phyloP scores from a whole-genome alignment of 2,797 vertebrate genomes.

The Cyclopterus lumpus region DNA sequence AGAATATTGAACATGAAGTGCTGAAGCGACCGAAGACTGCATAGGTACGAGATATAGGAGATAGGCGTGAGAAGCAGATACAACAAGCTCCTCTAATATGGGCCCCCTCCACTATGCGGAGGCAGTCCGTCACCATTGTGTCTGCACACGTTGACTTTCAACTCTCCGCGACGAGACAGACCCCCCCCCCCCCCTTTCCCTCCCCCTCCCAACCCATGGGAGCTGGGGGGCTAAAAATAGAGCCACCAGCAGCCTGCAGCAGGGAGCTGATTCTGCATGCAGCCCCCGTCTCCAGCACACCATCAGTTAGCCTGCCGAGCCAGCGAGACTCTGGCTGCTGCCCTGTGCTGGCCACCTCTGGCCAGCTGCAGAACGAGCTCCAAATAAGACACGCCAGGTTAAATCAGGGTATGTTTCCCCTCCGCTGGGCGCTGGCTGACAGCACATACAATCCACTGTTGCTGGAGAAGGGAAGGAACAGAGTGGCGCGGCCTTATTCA shows the following conservation, averaged over 20 bases:
- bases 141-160: slow-evolving; percentile 84
- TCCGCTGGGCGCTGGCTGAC: slow-evolving; percentile 53
- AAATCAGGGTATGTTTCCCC: slow-evolving; percentile 66
- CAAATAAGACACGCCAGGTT: slow-evolving; percentile 63
- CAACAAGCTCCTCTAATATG: slow-evolving; percentile 34
- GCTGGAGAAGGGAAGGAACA: slow-evolving; percentile 56
- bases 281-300: slow-evolving; percentile 78
- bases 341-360: slow-evolving; percentile 72
- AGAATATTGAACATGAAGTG: slow-evolving; percentile 47
- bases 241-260: slow-evolving; percentile 79
- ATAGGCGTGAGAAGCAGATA: slow-evolving; percentile 42
- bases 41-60: slow-evolving; percentile 50
- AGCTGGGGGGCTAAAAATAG: slow-evolving; percentile 82
- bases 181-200: slow-evolving; percentile 24
- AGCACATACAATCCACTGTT: slow-evolving; percentile 54
- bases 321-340: slow-evolving; percentile 61
- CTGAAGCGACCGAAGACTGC: slow-evolving; percentile 38
- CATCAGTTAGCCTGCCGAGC: slow-evolving; percentile 62
- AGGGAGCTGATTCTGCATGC: slow-evolving; percentile 83
- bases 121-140: slow-evolving; percentile 79
- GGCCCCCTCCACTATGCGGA: slow-evolving; percentile 51
- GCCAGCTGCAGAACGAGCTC: slow-evolving; percentile 64
- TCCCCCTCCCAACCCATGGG: slow-evolving; percentile 71
- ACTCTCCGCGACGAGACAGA: slow-evolving; percentile 82
- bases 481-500: slow-evolving; percentile 57